Evolutionary conservation across 2,888 invertebrate genomes (phyloP).

Genomic region (Chloroclysta siterata): DNA sequence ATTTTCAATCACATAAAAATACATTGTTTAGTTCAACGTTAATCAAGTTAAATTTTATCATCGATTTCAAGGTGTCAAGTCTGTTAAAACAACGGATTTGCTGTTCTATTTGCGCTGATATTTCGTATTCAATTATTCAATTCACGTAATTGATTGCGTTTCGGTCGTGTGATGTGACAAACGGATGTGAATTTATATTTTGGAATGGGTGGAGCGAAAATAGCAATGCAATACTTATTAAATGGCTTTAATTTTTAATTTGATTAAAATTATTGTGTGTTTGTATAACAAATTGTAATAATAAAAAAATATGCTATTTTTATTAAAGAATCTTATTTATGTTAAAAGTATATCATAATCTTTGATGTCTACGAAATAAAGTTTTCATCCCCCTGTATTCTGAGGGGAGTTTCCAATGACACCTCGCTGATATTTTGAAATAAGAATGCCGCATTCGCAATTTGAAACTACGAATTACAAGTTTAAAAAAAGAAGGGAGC

Average conservation of each 20-base stretch:
- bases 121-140: constrained; percentile 27
- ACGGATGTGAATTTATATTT: constrained; percentile 13
- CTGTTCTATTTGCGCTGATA: constrained; percentile 9
- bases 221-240: too few relatives aligned
- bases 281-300: too few relatives aligned
- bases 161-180: constrained; percentile 14
- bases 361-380: not conserved
- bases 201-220: not conserved
- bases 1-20: too few relatives aligned
- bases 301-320: too few relatives aligned
- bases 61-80: constrained; percentile 5
- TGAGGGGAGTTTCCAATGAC: constrained; percentile 81
- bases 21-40: too few relatives aligned
- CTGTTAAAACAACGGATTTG: constrained; percentile 10
- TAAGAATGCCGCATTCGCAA: constrained; percentile 83
- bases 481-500: constrained; percentile 77
- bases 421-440: constrained; percentile 84
- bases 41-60: not conserved
- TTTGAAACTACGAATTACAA: constrained; percentile 84
- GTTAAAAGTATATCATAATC: too few relatives aligned
- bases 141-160: constrained; percentile 24
- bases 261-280: too few relatives aligned
- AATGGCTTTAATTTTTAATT: too few relatives aligned
- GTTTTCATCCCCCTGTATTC: constrained; percentile 59
- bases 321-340: too few relatives aligned